Conservation (phyloP, 2,888 invertebrate species). For the Drosophila heteroneura region DNA sequence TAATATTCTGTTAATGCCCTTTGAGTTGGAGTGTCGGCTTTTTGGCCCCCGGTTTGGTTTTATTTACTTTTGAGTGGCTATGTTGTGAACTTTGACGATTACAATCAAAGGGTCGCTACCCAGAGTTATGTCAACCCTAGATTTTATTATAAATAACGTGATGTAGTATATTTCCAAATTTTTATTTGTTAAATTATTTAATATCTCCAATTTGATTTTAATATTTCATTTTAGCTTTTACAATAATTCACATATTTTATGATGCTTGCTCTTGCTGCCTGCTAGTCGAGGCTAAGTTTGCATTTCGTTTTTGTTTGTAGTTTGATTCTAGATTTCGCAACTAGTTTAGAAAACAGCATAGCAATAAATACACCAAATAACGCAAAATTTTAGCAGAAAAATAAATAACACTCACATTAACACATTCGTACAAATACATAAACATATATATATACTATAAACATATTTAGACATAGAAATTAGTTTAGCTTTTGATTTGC, state of each 20-base stretch:
- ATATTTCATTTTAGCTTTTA: slow-evolving; percentile 43
- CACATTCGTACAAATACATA: slow-evolving; percentile 41
- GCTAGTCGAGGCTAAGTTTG: slow-evolving; percentile 47
- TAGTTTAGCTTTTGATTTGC: slow-evolving; percentile 54
- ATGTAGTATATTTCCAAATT: slow-evolving; percentile 28
- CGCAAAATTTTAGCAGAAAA: slow-evolving; percentile 53
- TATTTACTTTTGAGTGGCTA: slow-evolving; percentile 39
- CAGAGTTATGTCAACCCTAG: background rate
- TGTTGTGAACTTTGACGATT: slow-evolving; percentile 28
- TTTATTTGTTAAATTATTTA: slow-evolving; percentile 31
- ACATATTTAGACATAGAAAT: slow-evolving; percentile 54
- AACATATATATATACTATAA: slow-evolving; percentile 53
- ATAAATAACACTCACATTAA: slow-evolving; percentile 63
- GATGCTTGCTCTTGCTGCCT: slow-evolving; percentile 45
- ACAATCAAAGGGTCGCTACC: background rate
- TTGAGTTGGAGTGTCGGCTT: slow-evolving; percentile 19
- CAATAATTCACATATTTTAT: slow-evolving; percentile 44
- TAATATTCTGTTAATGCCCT: slow-evolving; percentile 71
- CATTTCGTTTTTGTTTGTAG: slow-evolving; percentile 30
- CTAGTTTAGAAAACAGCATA: slow-evolving; percentile 52
- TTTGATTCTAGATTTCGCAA: slow-evolving; percentile 53
- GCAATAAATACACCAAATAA: slow-evolving; percentile 45
- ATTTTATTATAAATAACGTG: background rate
- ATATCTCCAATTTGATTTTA: slow-evolving; percentile 50
- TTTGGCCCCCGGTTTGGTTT: slow-evolving; percentile 13